Evolutionary conservation across 1,140 invertebrate genomes (phyloP).

Genomic region (Magallana angulata): DNA sequence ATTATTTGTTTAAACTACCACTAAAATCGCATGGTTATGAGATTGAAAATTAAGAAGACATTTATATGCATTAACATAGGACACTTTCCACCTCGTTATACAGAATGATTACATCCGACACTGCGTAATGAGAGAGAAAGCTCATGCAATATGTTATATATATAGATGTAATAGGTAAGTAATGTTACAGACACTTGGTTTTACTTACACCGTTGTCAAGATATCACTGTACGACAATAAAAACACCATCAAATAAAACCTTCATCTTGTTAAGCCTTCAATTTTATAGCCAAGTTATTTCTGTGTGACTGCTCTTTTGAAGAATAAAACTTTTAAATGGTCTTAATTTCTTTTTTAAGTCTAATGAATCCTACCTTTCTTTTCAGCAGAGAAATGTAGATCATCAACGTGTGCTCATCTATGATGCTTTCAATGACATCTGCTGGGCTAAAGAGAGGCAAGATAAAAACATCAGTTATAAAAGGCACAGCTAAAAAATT

Average conservation of each 20-base stretch:
- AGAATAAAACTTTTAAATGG: neutral
- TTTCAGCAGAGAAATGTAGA: conserved; percentile 71
- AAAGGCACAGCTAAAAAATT: no score
- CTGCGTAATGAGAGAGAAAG: neutral
- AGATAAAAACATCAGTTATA: neutral
- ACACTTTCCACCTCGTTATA: conserved; percentile 7
- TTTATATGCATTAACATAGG: neutral
- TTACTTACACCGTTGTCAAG: neutral
- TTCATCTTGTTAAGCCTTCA: neutral
- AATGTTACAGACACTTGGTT: neutral
- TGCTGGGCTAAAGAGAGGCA: conserved; percentile 62
- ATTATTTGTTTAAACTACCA: neutral
- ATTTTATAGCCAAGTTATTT: neutral
- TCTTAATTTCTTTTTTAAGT: neutral
- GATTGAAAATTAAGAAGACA: neutral
- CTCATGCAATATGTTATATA: conserved; percentile 20
- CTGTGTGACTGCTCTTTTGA: neutral
- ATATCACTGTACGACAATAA: conserved; percentile 12
- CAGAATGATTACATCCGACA: neutral
- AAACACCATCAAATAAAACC: neutral
- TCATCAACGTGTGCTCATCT: conserved; percentile 75
- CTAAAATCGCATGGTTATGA: neutral
- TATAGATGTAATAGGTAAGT: neutral
- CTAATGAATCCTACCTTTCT: conserved; percentile 65
- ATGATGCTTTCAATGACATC: conserved; percentile 73